Percentiles rank a stretch among this genome's conserved stretches.
These are phyloP conservation scores for Drosophila nr. fundita DNA, from an alignment of 2,888 invertebrate species.

Conservation along the genomic window DNA sequence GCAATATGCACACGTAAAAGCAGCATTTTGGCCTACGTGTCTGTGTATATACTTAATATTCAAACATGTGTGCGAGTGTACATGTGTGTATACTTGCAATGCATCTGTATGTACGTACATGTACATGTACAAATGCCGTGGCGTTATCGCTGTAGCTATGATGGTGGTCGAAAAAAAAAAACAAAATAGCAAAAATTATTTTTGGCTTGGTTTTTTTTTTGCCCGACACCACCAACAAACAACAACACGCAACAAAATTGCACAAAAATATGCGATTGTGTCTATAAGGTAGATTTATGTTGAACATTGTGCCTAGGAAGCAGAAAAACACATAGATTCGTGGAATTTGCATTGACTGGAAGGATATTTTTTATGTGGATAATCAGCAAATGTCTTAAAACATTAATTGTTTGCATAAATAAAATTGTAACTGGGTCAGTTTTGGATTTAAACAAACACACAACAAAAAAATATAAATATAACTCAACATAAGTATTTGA, in stretches of 20 bases:
- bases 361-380: neutral
- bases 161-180: slow-evolving; percentile 24
- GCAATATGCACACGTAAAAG: slow-evolving; percentile 51
- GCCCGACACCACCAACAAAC: slow-evolving; percentile 4
- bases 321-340: neutral
- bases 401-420: neutral
- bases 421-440: slow-evolving; percentile 10
- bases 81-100: slow-evolving; percentile 1
- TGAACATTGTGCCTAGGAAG: slow-evolving; percentile 13
- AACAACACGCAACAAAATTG: slow-evolving; percentile 42
- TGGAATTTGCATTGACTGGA: neutral
- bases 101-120: neutral
- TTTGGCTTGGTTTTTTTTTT: slow-evolving; percentile 45
- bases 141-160: slow-evolving; percentile 43
- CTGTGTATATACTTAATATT: slow-evolving; percentile 17
- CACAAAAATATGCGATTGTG: slow-evolving; percentile 21
- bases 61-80: neutral
- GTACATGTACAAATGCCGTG: neutral
- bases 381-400: neutral
- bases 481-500: neutral
- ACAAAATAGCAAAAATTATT: slow-evolving; percentile 47
- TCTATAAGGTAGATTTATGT: slow-evolving; percentile 12
- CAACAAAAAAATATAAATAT: neutral
- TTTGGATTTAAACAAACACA: neutral
- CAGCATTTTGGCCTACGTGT: slow-evolving; percentile 43